phyloP scores from a whole-genome alignment of 1,140 invertebrate genomes.

The Nasonia giraulti region DNA sequence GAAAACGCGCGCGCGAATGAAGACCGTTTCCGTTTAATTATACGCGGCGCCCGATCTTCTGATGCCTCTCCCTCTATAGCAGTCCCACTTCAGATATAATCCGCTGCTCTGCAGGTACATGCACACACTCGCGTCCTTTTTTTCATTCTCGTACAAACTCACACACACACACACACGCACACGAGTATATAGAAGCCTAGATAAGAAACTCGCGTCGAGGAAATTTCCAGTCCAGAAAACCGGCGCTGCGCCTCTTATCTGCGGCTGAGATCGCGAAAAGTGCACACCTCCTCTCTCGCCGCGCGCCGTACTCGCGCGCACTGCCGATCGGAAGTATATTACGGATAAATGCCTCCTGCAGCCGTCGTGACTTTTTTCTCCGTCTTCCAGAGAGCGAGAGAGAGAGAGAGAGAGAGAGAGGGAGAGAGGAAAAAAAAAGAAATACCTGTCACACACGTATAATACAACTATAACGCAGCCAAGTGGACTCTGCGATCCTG shows the following conservation, averaged over 20 bases:
- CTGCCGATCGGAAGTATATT: constrained; percentile 67
- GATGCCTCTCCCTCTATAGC: not conserved
- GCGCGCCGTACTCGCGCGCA: not conserved
- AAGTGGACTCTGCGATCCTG: constrained; percentile 68
- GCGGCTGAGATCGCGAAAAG: constrained; percentile 62
- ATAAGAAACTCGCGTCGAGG: constrained; percentile 52
- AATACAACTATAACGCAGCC: constrained; percentile 57
- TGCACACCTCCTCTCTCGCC: constrained; percentile 32
- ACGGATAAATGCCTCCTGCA: constrained; percentile 57
- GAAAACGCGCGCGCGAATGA: constrained; percentile 53
- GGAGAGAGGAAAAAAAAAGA: constrained; percentile 59
- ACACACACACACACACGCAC: not conserved
- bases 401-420: constrained; percentile 54
- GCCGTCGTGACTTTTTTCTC: not conserved
- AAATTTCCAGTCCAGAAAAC: constrained; percentile 61
- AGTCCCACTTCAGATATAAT: constrained; percentile 1
- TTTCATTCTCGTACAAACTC: no score
- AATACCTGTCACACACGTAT: constrained; percentile 50
- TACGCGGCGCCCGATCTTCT: not conserved
- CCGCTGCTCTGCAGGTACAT: not conserved
- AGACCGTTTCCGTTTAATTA: constrained; percentile 15
- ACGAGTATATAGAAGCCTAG: not conserved
- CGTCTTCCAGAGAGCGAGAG: not conserved
- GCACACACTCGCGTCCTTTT: not conserved
- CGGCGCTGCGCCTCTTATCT: constrained; percentile 57